Base-by-base conservation (phyloP, 2,797 vertebrate species). In the Gouania willdenowi region DNA sequence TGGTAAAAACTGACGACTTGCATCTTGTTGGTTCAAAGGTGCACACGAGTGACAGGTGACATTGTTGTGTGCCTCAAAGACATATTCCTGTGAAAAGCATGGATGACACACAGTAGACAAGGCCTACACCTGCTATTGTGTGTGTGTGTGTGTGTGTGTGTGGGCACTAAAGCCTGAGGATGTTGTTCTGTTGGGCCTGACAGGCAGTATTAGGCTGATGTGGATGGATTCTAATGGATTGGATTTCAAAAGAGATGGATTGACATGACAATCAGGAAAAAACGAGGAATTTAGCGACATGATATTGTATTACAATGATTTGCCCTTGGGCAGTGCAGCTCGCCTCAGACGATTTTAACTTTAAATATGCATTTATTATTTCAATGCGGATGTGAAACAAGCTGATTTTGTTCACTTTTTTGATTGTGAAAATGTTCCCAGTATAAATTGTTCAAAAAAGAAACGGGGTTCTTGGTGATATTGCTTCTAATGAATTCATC, bases 1-100 rank as follows among this genome's bases (percentile, higher is more conserved):
- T 47, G 61, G 62, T 41, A 60, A 58, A 74, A 69, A n/a, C n/a
- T n/a, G n/a, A n/a, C n/a, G n/a, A n/a, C n/a, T n/a, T n/a, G n/a
- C n/a, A 37, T 20, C 47, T 54, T 34, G 52, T 60, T 55, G 61
- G 35, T 53, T 56, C 69, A 69, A 71, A 43, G 46, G 38, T 11
- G 33, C 24, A 46, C 16, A 1, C 78, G 72, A 83, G 47, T 79
- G 84, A 77, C 77, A 75, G 79, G 61, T 81, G 77, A 83, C 79
- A 71, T 83, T 83, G 70, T 51, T 14, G 23, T 65, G 64, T 54
- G n/a, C n/a, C 45, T 70, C 64, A 70, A 67, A 79, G 60, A 56
- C 66, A 51, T 30, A 57, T 39, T 41, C 34, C 27, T 10, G 41
- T 45, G 49, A 64, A 63, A 56, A 57, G 39, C 39, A 17, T 60